These are phyloP conservation scores for Vipera latastei DNA, from an alignment of 2,797 vertebrate species.

Conservation along the genomic window DNA sequence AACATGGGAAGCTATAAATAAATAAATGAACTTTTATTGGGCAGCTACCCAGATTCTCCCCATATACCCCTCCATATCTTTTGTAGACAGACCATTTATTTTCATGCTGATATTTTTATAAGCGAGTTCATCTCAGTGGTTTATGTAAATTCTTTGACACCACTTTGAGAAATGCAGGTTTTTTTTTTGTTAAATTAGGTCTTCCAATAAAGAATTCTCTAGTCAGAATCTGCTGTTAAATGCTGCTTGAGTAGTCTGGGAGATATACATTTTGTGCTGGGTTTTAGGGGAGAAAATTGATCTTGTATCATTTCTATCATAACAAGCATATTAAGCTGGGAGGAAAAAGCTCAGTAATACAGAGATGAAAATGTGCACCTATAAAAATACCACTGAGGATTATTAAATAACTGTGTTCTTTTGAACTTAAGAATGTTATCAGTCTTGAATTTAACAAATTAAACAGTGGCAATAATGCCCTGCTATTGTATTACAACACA, in stretches of 20 bases:
- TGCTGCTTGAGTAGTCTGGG: slow-evolving; percentile 11
- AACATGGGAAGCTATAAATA: neutral
- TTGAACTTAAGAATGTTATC: neutral
- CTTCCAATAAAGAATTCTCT: slow-evolving; percentile 9
- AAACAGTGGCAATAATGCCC: neutral
- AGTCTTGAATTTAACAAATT: neutral
- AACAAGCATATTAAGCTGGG: slow-evolving; percentile 12
- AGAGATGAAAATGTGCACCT: neutral
- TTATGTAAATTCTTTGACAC: slow-evolving; percentile 29
- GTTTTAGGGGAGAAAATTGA: slow-evolving; percentile 21
- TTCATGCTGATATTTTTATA: slow-evolving; percentile 6
- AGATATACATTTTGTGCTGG: neutral
- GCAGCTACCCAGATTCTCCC: neutral
- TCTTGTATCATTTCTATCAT: slow-evolving; percentile 14
- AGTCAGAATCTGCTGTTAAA: slow-evolving; percentile 25
- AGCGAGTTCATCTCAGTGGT: slow-evolving; percentile 28
- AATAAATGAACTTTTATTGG: slow-evolving; percentile 24
- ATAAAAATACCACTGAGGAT: neutral
- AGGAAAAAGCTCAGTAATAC: slow-evolving; percentile 34
- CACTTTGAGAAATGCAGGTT: slow-evolving; percentile 33
- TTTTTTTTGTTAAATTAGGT: slow-evolving; percentile 14
- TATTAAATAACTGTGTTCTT: neutral
- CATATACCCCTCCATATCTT: neutral
- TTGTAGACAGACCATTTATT: neutral
- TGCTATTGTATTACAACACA: fast-evolving